These are phyloP conservation scores for Fulmarus glacialis DNA, from an alignment of 2,113 vertebrate genomes.

Conservation along the genomic window DNA sequence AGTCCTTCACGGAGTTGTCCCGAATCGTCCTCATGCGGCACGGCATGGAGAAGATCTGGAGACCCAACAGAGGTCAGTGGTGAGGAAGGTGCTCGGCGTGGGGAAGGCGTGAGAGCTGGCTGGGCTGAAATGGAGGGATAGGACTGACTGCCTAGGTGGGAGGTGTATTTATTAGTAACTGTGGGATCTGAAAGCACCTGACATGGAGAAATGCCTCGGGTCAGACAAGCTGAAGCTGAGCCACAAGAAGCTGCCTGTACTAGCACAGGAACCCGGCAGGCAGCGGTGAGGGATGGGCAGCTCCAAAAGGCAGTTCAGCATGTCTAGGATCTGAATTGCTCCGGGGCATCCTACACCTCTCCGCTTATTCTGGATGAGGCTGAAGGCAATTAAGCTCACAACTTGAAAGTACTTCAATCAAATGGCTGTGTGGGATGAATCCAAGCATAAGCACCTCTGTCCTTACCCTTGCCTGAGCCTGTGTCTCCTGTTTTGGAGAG, in stretches of 20 bases:
- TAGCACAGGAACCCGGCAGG: accelerated
- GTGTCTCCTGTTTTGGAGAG: not conserved
- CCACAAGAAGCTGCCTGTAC: not conserved
- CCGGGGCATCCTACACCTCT: not conserved
- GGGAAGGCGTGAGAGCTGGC: not conserved
- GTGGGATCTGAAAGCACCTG: not conserved
- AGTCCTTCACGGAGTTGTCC: slow-evolving; percentile 96
- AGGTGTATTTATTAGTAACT: not conserved
- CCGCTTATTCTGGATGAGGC: not conserved
- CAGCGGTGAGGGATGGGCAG: not conserved
- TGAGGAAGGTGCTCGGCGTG: accelerated
- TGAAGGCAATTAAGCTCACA: not conserved
- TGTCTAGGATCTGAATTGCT: not conserved
- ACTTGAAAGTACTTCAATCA: not conserved
- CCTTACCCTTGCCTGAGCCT: not conserved
- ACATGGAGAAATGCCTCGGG: accelerated
- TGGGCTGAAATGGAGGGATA: accelerated
- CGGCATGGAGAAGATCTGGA: slow-evolving; percentile 99
- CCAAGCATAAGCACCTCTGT: not conserved
- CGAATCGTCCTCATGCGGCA: slow-evolving; percentile 98
- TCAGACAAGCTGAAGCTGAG: not conserved
- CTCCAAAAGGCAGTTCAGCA: not conserved
- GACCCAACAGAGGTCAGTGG: slow-evolving; percentile 90
- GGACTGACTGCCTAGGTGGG: not conserved
- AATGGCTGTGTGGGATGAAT: not conserved